These are phyloP conservation scores for Gallinago media DNA, from an alignment of 2,113 vertebrate genomes.

Conservation along the genomic window DNA sequence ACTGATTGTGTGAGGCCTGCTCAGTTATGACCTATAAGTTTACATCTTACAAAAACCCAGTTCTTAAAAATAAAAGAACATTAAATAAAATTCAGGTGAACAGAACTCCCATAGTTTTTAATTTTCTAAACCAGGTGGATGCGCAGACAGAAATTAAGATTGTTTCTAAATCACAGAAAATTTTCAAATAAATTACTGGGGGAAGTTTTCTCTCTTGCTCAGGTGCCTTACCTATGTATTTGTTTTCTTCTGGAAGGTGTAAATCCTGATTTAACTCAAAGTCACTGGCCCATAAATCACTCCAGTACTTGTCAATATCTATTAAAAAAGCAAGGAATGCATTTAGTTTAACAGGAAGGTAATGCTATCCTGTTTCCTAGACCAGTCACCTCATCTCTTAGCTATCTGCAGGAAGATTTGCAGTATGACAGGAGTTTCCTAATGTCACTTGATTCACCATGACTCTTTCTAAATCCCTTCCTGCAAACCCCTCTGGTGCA, in stretches of 20 bases:
- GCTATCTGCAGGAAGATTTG: background rate
- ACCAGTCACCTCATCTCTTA: background rate
- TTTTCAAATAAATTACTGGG: background rate
- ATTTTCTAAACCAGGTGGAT: background rate
- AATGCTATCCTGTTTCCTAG: background rate
- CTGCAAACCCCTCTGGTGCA: background rate
- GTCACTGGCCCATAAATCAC: slow-evolving; percentile 85
- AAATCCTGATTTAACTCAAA: slow-evolving; percentile 87
- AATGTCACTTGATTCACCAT: background rate
- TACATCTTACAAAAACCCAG: background rate
- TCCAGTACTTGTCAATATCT: slow-evolving; percentile 90
- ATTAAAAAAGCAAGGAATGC: slow-evolving; percentile 1
- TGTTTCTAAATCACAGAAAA: background rate
- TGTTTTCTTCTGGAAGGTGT: slow-evolving; percentile 92
- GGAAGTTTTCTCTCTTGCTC: background rate
- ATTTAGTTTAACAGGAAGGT: background rate
- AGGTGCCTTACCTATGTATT: slow-evolving; percentile 88
- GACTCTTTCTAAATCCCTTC: background rate
- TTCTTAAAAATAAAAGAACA: background rate
- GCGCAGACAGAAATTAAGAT: background rate
- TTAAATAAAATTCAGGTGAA: background rate
- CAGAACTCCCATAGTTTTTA: background rate
- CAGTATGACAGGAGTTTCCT: background rate
- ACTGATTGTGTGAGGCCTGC: background rate
- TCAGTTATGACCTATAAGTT: background rate